Evolutionary conservation across 2,113 vertebrate genomes (phyloP), one percentile per base, ranked within the genome.

Genomic region (Saccopteryx bilineata): DNA sequence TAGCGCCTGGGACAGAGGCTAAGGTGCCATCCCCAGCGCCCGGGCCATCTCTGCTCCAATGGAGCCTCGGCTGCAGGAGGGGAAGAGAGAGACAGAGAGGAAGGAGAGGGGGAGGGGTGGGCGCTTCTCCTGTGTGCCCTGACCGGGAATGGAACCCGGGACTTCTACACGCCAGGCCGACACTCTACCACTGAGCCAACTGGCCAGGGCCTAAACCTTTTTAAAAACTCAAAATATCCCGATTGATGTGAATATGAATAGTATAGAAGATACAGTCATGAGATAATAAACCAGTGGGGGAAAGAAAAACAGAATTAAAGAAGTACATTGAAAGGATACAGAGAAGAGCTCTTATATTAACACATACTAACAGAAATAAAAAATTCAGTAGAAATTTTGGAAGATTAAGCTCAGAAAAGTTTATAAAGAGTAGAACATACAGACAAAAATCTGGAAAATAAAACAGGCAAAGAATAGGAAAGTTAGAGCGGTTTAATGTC

Each of bases 351-450:
- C 9, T 71, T 69, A 23, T n/a, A 68, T 83, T 91, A 90, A 95
- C 87, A 83, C 46, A 69, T 31, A n/a, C 90, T 19, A 65, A 39
- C 24, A 60, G 39, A 68, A 76, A 71, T 60, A 17, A 78, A 81
- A 96, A 76, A 18, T 82, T 60, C 65, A 78, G 24, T 52, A 75
- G 46, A 56, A 80, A 89, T 52, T 65, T 61, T 89, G 21, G 39
- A n/a, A 89, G 56, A 61, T 58, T 85, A 91, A 80, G 13, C 71
- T 91, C 33, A 78, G 19, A 48, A 75, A 85, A 85, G 1, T 9
- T 97, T 78, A 52, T 24, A 75, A 1, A 69, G 74, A 89, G 24
- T n/a, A 74, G 17, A 91, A 8, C 78, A 93, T 90, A 54, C 85
- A 63, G 31, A 1, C 26, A 75, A 91, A 96, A 14, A 13, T 91